Base-by-base conservation (phyloP, 1,140 invertebrate species). In the Drosophila quadrilineata region DNA sequence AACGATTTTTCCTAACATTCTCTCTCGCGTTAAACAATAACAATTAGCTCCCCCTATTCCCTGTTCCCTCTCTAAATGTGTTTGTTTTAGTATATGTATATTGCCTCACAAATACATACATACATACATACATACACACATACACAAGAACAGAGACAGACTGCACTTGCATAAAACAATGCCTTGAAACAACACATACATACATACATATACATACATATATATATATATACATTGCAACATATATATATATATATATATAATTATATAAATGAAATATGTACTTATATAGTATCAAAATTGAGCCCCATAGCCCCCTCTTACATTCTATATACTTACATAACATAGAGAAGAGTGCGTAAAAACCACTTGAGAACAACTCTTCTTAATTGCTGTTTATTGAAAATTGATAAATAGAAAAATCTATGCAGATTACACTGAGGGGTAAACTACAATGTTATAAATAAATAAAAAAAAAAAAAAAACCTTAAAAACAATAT, bases 371-470 rank as follows among this genome's bases (percentile, higher is more conserved):
- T 56, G 36, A 24, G 35, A 24, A 63, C 58, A 65, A 43, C 21
- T 17, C 28, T 50, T 45, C 41, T 22, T 22, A 62, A 65, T 56
- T 58, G 53, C 53, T 65, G 62, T 58, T 64, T 64, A 57, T 64
- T 64, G 41, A 48, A 56, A 31, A 12, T 41, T 26, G 1, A 36
- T 35, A 22, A 28, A 49, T 38, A 14, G 10, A 33, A 35, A 43
- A 33, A 36, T 22, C n/a, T 10, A 19, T 58, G 46, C 6, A 33
- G 19, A 45, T n/a, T n/a, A 10, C 21, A 28, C 29, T 49, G 62
- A 66, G 63, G 54, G 46, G 36, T 59, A 66, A n/a, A 71, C 68
- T 60, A 75, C 40, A 67, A 67, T 67, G 68, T 71, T 71, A 67
- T 71, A 63, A 74, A 74, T 63, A 71, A 50, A 52, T 22, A 28